Percentiles rank a stretch among this genome's conserved stretches.
Evolutionary conservation across 2,888 invertebrate species (phyloP).

Genomic region (Agonum fuliginosum): DNA sequence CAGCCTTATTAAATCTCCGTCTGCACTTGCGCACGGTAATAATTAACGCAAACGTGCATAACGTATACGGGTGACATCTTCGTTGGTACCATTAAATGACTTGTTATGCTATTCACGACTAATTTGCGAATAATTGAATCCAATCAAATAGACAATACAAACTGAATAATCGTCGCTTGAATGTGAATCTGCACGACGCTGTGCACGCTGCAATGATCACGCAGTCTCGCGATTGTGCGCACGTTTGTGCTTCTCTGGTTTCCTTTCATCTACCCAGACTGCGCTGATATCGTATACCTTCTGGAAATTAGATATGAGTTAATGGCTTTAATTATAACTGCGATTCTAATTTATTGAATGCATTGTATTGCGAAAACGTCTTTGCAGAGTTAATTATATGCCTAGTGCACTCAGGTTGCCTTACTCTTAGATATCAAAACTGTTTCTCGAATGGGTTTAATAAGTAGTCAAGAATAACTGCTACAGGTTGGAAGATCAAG

Average conservation of each 20-base stretch:
- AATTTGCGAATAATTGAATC: slow-evolving; percentile 59
- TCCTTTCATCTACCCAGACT: slow-evolving; percentile 14
- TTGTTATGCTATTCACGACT: slow-evolving; percentile 58
- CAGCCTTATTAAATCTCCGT: neutral
- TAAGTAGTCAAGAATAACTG: no score
- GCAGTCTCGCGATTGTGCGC: neutral
- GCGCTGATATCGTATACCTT: neutral
- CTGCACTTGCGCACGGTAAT: slow-evolving; percentile 46
- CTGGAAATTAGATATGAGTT: neutral
- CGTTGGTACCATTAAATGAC: slow-evolving; percentile 42
- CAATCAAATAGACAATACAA: slow-evolving; percentile 58
- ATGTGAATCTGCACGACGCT: slow-evolving; percentile 1
- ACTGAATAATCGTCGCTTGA: slow-evolving; percentile 47
- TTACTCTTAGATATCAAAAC: no score
- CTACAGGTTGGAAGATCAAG: no score
- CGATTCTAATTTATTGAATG: no score
- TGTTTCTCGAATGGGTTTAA: no score
- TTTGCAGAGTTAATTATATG: no score
- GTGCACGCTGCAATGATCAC: neutral
- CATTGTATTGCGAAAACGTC: no score
- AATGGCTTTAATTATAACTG: no score
- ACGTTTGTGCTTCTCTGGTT: neutral
- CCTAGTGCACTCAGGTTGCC: no score
- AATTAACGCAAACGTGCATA: slow-evolving; percentile 43
- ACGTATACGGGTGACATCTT: slow-evolving; percentile 39